Evolutionary conservation across 2,797 vertebrate genomes (phyloP), one percentile per base, ranked within the genome.

Genomic region (Oreochromis grahami): DNA sequence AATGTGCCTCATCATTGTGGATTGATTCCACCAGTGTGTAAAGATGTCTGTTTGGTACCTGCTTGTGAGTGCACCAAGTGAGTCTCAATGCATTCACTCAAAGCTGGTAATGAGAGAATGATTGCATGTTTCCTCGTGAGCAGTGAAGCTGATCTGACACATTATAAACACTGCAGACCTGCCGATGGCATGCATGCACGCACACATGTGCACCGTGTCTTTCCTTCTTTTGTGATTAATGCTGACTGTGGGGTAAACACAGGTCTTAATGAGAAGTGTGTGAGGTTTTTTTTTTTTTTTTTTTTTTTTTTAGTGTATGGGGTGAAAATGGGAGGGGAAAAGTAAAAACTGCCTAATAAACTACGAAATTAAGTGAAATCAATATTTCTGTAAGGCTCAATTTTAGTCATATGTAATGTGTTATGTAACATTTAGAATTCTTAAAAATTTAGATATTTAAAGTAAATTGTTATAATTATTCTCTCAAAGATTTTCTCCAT

Each of bases 41-140:
- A 77, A 58, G 53, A 50, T 81, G 55, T 76, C 72, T 82, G 76
- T 70, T 76, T 80, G 38, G 5, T 78, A 74, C 74, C 56, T 82
- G 74, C 52, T 26, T 60, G 34, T 82, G 70, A 60, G 34, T 56
- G 43, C 43, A 76, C 17, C 13, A 15, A 63, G 34, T 77, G 80
- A 83, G 79, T 86, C 70, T 87, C 41, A 63, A 58, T 88, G 85
- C 77, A 56, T 90, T 58, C 63, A 76, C 58, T 87, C 84, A 85
- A 83, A 91, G 81, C 77, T 87, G 77, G 84, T 93, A 93, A 92
- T 91, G 86, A 86, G 86, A 89, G 87, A 90, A 86, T 91, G 90
- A 91, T 92, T 88, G 81, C 84, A 86, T 85, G 89, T 88, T 90
- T 93, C 82, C 87, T 38, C 51, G 26, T 84, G 87, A 91, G 88